Evolutionary conservation across 2,888 invertebrate species (phyloP), one percentile per base, ranked within the genome.

Genomic region (Xylota segnis): DNA sequence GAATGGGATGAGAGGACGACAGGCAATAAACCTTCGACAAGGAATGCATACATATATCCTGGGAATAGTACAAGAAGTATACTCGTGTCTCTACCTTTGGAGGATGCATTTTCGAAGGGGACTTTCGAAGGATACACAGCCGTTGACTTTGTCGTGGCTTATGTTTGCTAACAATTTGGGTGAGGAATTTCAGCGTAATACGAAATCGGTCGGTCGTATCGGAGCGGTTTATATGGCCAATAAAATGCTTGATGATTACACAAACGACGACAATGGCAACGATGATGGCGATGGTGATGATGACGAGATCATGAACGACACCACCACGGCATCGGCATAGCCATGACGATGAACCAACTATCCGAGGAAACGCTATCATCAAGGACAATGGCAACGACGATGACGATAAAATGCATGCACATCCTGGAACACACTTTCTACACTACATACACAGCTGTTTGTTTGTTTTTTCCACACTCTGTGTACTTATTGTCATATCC

Each of bases 201-300:
- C 16, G 10, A 43, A 59, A 40, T 59, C 16, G 47, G 9, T 54
- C 4, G 23, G 66, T 52, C 32, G 50, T 16, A n/a, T 16, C 45
- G 34, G 52, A 68, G 56, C 56, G 56, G 63, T 63, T 75, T 75
- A 56, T 70, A 63, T 65, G 56, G 70, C 58, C 76, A 83, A 71
- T 83, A 83, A 83, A 83, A 59, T 52, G 59, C 56, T 75, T 58
- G 76, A 63, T 71, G 75, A 76, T 58, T 70, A 68, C 66, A 72
- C 43, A 45, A 68, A 45, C 5, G 40, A 76, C 10, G 58, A 23
- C 63, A 47, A 68, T 10, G 68, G 12, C 27, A 18, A 10, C n/a
- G 29, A 12, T 43, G 52, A 32, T 18, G 45, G 16, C 45, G 23
- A 45, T 16, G 45, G 12, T 65, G 47, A 14, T 54, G 59, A 61